Evolutionary conservation across 1,140 invertebrate genomes (phyloP).

Genomic region (Drosophila hydei): DNA sequence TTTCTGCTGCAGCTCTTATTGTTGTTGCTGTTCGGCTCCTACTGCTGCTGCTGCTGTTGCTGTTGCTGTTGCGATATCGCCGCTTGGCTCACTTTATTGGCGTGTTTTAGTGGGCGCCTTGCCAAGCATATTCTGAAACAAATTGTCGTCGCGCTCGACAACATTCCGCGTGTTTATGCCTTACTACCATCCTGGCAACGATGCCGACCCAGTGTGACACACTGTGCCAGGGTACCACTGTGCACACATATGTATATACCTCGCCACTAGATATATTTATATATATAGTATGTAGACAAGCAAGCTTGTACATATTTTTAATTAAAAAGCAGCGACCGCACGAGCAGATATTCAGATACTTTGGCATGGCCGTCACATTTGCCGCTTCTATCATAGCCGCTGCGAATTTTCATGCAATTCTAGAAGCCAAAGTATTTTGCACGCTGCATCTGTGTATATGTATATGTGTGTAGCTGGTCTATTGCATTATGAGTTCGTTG

Average conservation of each 20-base stretch:
- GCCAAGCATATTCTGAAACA: conserved; percentile 83
- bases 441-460: conserved; percentile 30
- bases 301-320: conserved; percentile 63
- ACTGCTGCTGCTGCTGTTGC: conserved; percentile 17
- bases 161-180: conserved; percentile 80
- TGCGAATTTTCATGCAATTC: conserved; percentile 28
- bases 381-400: conserved; percentile 37
- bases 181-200: conserved; percentile 50
- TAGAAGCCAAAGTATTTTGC: conserved; percentile 42
- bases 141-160: conserved; percentile 83
- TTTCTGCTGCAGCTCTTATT: conserved; percentile 39
- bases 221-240: conserved; percentile 65
- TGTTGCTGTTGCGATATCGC: conserved; percentile 40
- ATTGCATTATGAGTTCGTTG: conserved; percentile 52
- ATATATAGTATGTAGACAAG: background rate
- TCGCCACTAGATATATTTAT: background rate
- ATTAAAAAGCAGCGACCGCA: conserved; percentile 65
- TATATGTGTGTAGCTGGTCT: conserved; percentile 24
- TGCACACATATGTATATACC: conserved; percentile 31
- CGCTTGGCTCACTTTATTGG: conserved; percentile 60
- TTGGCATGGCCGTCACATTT: conserved; percentile 66
- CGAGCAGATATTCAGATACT: conserved; percentile 43
- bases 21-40: conserved; percentile 39
- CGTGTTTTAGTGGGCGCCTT: conserved; percentile 80
- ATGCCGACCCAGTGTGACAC: conserved; percentile 61